Base-by-base conservation (phyloP, 2,888 invertebrate species). In the Diachrysia chrysitis region DNA sequence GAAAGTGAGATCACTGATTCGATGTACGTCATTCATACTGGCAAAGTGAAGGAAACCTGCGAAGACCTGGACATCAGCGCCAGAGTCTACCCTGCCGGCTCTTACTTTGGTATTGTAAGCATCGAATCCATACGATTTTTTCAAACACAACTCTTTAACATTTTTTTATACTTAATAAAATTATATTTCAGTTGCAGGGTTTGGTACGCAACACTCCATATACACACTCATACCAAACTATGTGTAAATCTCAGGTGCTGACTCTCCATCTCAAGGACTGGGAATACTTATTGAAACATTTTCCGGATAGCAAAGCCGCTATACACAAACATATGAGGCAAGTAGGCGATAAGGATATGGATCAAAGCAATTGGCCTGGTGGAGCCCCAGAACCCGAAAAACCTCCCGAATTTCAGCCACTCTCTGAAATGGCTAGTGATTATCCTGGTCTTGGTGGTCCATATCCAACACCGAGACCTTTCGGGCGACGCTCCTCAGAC, bases 11-110 rank as follows among this genome's bases (percentile, higher is more conserved):
- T 93, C 37, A 93, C 93, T 0, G 87, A 93, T 65, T 83, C 90
- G 1, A 92, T 94, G 92, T 94, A 93, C 71, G 69, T 94, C 29
- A 88, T 94, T n/a, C 93, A 94, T 70, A 84, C 85, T 1, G 93
- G 93, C 0, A 79, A 85, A 2, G 90, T 94, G 1, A 62, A 81
- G 32, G 90, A 92, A 64, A 78, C 81, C 0, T 69, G 76, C 3
- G 85, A 89, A 10, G 74, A 75, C 0, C 19, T 70, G 2, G 76
- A 69, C 16, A 70, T 66, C 37, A 66, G 69, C 1, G 83, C 83
- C 29, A 74, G 58, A 14, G 35, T 84, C 5, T 92, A 87, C 63
- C 79, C 81, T 0, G 70, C 84, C 0, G 89, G 89, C 10, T 86
- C 91, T 2, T 87, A 77, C 71, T 93, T 94, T 68, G 93, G 93